These are phyloP conservation scores for Heteractis magnifica DNA, from an alignment of 92 coral and sea anemone species.

Conservation along the genomic window DNA sequence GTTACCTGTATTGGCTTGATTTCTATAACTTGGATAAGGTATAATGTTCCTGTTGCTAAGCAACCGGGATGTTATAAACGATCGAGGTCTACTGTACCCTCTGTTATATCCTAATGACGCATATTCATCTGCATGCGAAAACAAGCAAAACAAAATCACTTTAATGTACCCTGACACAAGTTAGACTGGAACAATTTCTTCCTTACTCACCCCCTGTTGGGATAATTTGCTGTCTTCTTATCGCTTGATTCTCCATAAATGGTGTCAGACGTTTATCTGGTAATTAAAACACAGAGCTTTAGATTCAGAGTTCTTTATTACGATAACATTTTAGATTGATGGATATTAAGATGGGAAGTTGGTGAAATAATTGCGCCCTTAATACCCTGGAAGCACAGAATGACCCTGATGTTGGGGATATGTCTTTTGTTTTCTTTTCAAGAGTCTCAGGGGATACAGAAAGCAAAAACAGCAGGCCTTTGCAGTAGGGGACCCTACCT, in stretches of 20 bases:
- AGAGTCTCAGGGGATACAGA: too few relatives aligned
- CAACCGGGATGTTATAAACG: conserved; percentile 4
- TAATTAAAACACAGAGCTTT: neutral
- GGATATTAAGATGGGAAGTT: too few relatives aligned
- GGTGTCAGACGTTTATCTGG: conserved; percentile 9
- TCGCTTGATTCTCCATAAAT: conserved; percentile 13
- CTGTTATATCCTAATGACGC: neutral
- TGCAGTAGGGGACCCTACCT: too few relatives aligned
- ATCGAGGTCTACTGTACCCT: conserved; percentile 17
- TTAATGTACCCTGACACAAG: neutral
- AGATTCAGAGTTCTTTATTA: too few relatives aligned
- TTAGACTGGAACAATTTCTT: neutral
- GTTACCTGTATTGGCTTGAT: conserved; percentile 26
- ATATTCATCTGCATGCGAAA: neutral
- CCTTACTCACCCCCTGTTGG: conserved; percentile 11
- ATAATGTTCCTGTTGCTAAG: conserved; percentile 16
- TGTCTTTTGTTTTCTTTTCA: too few relatives aligned
- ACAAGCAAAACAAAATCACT: neutral
- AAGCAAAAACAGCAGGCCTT: too few relatives aligned
- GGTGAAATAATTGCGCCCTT: too few relatives aligned
- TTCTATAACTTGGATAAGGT: conserved; percentile 9
- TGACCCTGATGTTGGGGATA: too few relatives aligned
- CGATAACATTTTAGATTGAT: too few relatives aligned
- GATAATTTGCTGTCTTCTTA: conserved; percentile 22
- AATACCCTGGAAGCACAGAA: too few relatives aligned